Base-by-base conservation (phyloP, 2,888 invertebrate species). In the Hyppa rectilinea region DNA sequence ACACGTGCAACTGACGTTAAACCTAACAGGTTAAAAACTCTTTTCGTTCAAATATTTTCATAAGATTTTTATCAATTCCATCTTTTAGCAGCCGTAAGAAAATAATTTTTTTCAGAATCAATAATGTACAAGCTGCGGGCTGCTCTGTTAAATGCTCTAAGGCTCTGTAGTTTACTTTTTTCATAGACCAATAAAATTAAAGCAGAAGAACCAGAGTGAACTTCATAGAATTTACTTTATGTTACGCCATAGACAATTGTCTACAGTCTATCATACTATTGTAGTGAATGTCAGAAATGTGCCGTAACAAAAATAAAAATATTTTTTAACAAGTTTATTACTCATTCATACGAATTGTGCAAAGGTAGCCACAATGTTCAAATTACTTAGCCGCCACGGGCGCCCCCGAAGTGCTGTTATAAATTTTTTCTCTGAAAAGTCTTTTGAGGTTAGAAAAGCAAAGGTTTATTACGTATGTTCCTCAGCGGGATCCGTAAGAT, bases 371-470 rank as follows among this genome's bases (percentile, higher is more conserved):
- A 92, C 83, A 85, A 96, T 96, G 95, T 95, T 95, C 71, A 95
- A 95, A 85, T 86, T 96, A 84, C 87, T 96, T 0, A 92, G 89
- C 80, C 93, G 95, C 47, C 92, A 93, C 81, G 92, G 94, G 50
- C 92, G 94, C 60, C 83, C 80, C 17, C 91, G 93, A 47, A 93
- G 93, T 87, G 92, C 93, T 79, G 82, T 94, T 66, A 87, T 92
- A 72, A 94, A 93, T 83, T 85, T 94, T 71, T 91, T 94, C 79
- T 90, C 90, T 74, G 93, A 94, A 63, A 95, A 92, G 77, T 92
- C 91, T 81, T 90, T 94, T 90, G 95, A 96, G 95, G 96, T 96
- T 96, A 96, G 91, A 87, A 93, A 90, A 87, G 92, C 95, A 38
- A 94, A 91, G 82, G 88, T 95, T 76, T 95, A 92, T 87, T 95